Evolutionary conservation across 2,113 vertebrate species (phyloP).

Genomic region (Strix uralensis): DNA sequence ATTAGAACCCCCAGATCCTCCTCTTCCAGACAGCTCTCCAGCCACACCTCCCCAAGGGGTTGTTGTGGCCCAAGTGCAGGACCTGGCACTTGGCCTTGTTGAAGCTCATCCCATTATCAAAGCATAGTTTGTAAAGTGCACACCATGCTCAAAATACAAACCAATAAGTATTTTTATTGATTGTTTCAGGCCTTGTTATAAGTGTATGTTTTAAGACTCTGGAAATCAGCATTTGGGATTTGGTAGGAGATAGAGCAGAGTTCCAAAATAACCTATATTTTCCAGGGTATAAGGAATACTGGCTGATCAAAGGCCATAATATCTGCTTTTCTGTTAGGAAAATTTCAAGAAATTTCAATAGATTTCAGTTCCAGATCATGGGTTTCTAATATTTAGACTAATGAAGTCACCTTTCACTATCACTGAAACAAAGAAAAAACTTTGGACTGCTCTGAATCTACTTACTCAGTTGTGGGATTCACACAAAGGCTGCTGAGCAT

Average conservation of each 20-base stretch:
- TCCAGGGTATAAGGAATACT: neutral
- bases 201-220: neutral
- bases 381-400: neutral
- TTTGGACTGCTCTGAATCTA: neutral
- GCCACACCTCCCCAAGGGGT: too few relatives aligned
- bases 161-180: neutral
- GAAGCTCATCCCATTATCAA: neutral
- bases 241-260: neutral
- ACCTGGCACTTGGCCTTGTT: too few relatives aligned
- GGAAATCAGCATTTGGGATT: neutral
- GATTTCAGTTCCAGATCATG: neutral
- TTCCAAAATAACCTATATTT: neutral
- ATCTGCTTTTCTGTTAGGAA: neutral
- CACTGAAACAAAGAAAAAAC: neutral
- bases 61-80: too few relatives aligned
- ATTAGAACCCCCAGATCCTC: too few relatives aligned
- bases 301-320: neutral
- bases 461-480: neutral
- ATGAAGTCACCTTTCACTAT: neutral
- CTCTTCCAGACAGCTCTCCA: too few relatives aligned
- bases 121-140: neutral
- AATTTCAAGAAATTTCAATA: neutral
- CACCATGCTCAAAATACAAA: neutral
- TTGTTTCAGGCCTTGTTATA: neutral
- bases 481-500: neutral